Evolutionary conservation across 2,797 vertebrate genomes (phyloP).

Genomic region (Natrix natrix): DNA sequence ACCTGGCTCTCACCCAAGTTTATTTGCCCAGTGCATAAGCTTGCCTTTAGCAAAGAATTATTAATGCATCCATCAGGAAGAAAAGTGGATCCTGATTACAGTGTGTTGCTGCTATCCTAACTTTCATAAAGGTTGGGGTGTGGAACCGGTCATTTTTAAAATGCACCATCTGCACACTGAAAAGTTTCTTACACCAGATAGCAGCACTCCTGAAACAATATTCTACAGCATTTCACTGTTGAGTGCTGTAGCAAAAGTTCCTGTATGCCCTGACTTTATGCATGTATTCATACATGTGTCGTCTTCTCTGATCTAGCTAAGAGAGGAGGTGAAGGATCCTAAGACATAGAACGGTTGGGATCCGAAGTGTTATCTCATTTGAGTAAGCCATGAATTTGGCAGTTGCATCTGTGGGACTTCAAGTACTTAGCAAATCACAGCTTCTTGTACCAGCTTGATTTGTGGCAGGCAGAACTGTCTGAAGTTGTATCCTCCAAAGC

Average conservation of each 20-base stretch:
- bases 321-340: slow-evolving; percentile 33
- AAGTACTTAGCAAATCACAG: slow-evolving; percentile 9
- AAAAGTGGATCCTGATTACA: slow-evolving; percentile 25
- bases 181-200: slow-evolving; percentile 40
- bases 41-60: slow-evolving; percentile 45
- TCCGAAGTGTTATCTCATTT: neutral
- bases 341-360: neutral
- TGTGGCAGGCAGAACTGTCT: slow-evolving; percentile 18
- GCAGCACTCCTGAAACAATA: slow-evolving; percentile 55
- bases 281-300: slow-evolving; percentile 33
- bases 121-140: slow-evolving; percentile 29
- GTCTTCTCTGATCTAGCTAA: slow-evolving; percentile 45
- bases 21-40: neutral
- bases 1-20: slow-evolving; percentile 18
- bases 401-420: slow-evolving; percentile 36
- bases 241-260: slow-evolving; percentile 46
- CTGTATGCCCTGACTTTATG: slow-evolving; percentile 48
- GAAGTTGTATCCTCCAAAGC: slow-evolving; percentile 22
- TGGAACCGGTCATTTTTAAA: slow-evolving; percentile 59
- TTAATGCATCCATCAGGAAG: slow-evolving; percentile 13
- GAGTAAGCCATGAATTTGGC: neutral
- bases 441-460: neutral
- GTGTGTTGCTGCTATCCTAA: slow-evolving; percentile 21
- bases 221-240: slow-evolving; percentile 40
- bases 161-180: slow-evolving; percentile 54